Conservation (phyloP, 2,113 vertebrate genomes). For the Actenoides hombroni region DNA sequence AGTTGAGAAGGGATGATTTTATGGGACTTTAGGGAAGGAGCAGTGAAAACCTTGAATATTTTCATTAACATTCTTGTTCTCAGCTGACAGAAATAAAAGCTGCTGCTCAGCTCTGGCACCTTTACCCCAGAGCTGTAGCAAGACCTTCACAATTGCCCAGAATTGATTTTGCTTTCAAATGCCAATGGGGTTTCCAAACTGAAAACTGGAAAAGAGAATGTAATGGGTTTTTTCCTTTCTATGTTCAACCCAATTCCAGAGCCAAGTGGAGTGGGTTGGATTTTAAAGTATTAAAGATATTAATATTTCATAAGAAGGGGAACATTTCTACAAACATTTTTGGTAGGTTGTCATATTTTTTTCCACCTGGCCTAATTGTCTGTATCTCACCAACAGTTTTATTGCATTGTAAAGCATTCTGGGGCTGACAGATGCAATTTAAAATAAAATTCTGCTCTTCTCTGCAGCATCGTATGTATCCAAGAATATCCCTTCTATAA, state of each 20-base stretch:
- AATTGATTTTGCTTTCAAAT: neutral
- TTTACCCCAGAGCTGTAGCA: neutral
- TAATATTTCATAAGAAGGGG: neutral
- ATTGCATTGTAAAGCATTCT: neutral
- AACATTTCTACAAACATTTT: neutral
- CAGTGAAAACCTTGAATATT: neutral
- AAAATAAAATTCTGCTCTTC: conserved; percentile 41
- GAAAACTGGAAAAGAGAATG: neutral
- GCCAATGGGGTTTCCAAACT: neutral
- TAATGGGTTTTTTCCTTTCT: neutral
- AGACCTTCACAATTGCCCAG: neutral
- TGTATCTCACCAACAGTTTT: conserved; percentile 27
- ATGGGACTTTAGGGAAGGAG: neutral
- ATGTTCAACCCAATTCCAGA: neutral
- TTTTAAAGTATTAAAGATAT: conserved; percentile 8
- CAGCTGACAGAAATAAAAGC: neutral
- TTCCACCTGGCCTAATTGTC: conserved; percentile 27
- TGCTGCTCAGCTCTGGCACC: neutral
- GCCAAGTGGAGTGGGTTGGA: neutral
- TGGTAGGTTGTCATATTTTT: neutral
- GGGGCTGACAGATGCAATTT: conserved; percentile 17
- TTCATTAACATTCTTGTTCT: neutral
- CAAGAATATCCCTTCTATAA: conserved; percentile 41
- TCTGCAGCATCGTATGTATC: conserved; percentile 11
- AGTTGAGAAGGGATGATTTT: neutral